Evolutionary conservation across 2,113 vertebrate genomes (phyloP), one percentile per base, ranked within the genome.

Genomic region (human): DNA sequence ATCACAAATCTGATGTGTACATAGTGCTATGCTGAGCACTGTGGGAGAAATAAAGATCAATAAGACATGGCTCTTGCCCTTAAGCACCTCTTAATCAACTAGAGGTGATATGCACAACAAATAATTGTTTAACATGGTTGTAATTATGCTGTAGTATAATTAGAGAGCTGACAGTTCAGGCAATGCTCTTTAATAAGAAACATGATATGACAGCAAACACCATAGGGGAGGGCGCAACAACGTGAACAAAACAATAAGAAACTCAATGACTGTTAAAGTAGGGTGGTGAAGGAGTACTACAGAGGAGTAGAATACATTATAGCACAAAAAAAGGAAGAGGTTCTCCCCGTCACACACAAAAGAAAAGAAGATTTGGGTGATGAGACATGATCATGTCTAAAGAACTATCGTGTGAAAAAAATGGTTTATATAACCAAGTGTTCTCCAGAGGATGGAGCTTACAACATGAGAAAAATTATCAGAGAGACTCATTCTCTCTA

Each of bases 71-170:
- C 40, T 43, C 48, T 25, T 88, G 45, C 38, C 68, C 55, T 83
- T 81, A 90, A 93, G 55, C 23, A 93, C 30, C 82, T 96, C 89
- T 81, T 70, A 92, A 50, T 93, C 86, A 97, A 96, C 55, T 38
- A 94, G 43, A 95, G 64, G 90, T 84, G 64, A 88, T 84, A 90
- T 6, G 55, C 14, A 93, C 61, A 80, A 81, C 79, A 96, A 97
- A 90, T 93, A 96, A 97, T 79, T 98, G 45, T 52, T 96, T 96
- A 80, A 66, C 64, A 59, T 88, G 38, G 48, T 84, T 97, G 70
- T 97, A 96, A 97, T 97, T 94, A 96, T 43, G 12, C 55, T 89
- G 73, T 76, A 72, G 85, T 85, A 16, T 93, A 97, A 96, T 96
- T 95, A 96, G 70, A 93, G 80, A 92, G 57, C 75, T 96, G 64